Base-by-base conservation (phyloP, 2,113 vertebrate species). In the Acrocephalus arundinaceus region DNA sequence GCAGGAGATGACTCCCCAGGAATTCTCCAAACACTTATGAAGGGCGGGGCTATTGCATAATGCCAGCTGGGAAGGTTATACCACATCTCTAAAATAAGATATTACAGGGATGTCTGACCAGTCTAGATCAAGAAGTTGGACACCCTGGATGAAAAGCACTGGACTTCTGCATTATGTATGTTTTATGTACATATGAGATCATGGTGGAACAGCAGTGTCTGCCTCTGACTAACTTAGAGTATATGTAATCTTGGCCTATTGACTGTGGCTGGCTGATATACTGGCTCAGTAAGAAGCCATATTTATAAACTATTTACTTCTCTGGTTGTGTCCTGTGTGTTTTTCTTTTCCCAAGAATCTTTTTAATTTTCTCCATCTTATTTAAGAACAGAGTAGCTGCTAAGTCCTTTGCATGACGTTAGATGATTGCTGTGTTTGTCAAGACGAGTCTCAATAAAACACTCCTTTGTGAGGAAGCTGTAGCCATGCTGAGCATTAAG, bases 31-130 rank as follows among this genome's bases (percentile, higher is more conserved):
- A 78, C 9, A 6, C 45, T 89, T 96, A 52, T 14, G 59, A 77
- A 92, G 35, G 82, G 83, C 83, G 72, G 16, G 57, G 27, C 31
- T 77, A 45, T 95, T 97, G 59, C 52, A 37, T 96, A 92, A 95
- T 37, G 52, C 72, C 73, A 55, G 45, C 35, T 45, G 23, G 85
- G 85, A 86, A 82, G 49, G 52, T 93, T 89, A 61, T 27, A 43
- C 83, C 48, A 14, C 74, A 28, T 63, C 68, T 84, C 84, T 84
- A 89, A 94, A 95, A 87, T 78, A 93, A 95, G 74, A 71, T 46
- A 55, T 79, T 83, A 71, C 94, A 89, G 57, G n/a, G 28, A 45
- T 85, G 58, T 89, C 89, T 95, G 80, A 67, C 76, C 24, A 94
- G 70, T 57, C 80, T 52, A 66, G 77, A 81, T 92, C 27, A 85